phyloP scores from a whole-genome alignment of 1,140 invertebrate genomes.

The Drosophila neocordata region DNA sequence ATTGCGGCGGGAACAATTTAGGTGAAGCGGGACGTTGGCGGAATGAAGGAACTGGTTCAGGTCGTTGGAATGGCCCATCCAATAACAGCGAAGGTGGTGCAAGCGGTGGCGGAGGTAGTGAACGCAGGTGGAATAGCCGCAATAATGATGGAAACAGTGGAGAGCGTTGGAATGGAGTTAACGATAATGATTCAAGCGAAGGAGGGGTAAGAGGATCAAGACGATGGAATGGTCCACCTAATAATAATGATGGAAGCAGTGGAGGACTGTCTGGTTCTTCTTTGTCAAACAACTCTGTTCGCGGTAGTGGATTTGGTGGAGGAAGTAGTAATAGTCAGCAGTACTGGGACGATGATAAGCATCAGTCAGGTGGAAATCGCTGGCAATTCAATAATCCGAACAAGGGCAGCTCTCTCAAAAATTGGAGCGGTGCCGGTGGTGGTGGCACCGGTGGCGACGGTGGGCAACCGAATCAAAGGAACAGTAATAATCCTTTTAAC shows the following conservation, averaged over 20 bases:
- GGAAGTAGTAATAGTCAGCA: neutral
- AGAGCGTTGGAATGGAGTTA: neutral
- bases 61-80: neutral
- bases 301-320: neutral
- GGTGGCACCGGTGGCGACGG: neutral
- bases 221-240: conserved; percentile 41
- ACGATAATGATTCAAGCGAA: conserved; percentile 17
- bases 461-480: neutral
- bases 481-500: conserved; percentile 1
- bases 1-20: neutral
- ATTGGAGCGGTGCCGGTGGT: neutral
- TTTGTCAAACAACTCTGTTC: neutral
- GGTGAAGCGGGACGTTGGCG: neutral
- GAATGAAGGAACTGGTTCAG: neutral
- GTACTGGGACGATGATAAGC: conserved; percentile 10
- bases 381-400: conserved; percentile 31
- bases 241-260: too few relatives aligned
- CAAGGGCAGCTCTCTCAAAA: neutral
- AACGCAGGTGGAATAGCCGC: neutral
- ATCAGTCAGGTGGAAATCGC: conserved; percentile 23
- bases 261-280: too few relatives aligned
- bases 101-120: neutral
- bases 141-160: conserved; percentile 8
- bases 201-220: too few relatives aligned
- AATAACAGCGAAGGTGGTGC: neutral